Conservation (phyloP, 2,888 invertebrate species). For the Dorcus parallelipipedus region DNA sequence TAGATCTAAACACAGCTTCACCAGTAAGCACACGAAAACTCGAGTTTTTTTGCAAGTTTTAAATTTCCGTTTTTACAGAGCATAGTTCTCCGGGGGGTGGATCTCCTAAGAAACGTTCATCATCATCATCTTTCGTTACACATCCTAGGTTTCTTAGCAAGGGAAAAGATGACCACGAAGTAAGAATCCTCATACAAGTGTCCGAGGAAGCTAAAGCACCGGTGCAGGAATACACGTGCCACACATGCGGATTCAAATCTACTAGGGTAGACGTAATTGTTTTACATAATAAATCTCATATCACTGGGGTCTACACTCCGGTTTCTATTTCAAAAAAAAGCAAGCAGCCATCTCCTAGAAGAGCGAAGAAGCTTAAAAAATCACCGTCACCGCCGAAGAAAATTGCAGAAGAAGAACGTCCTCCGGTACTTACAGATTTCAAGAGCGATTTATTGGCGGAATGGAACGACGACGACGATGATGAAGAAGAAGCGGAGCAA, state of each 20-base stretch:
- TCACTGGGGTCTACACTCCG: conserved; percentile 44
- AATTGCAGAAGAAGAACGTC: conserved; percentile 13
- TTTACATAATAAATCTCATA: conserved; percentile 69
- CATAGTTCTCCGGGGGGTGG: no score
- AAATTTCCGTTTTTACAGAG: background rate
- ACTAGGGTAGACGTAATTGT: conserved; percentile 70
- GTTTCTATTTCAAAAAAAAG: conserved; percentile 27
- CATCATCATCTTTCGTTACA: conserved; percentile 40
- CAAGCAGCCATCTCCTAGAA: conserved; percentile 30
- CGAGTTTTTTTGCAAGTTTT: background rate
- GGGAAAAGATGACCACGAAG: conserved; percentile 55
- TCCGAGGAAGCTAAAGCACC: conserved; percentile 26
- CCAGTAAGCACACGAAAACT: conserved; percentile 1
- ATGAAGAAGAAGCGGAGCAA: conserved; percentile 18
- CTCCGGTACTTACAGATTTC: conserved; percentile 51
- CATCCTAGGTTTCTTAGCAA: conserved; percentile 49
- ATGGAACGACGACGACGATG: conserved; percentile 65
- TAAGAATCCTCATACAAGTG: conserved; percentile 62
- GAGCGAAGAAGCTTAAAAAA: conserved; percentile 15
- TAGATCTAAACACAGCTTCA: background rate
- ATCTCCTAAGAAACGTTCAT: conserved; percentile 18
- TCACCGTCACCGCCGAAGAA: conserved; percentile 14
- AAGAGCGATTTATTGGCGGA: conserved; percentile 70
- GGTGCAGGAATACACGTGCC: conserved; percentile 28
- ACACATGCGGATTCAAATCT: conserved; percentile 54